A percentile compares a stretch with the other conserved stretches of the same genome.
These are phyloP conservation scores for Zhuqinia jingwanae DNA, from an alignment of 2,888 invertebrate genomes.

Conservation along the genomic window DNA sequence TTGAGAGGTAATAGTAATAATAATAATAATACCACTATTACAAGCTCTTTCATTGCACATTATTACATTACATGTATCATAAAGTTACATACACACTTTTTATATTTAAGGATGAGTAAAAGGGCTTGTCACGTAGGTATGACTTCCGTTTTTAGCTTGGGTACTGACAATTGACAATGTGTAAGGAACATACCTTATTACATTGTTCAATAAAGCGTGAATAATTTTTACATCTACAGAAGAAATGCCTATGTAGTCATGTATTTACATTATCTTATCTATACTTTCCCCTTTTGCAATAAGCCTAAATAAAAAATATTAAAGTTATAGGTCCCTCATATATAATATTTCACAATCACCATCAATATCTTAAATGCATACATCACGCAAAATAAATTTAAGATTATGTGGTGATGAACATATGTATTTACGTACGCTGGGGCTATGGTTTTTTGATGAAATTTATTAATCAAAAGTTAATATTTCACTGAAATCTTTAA, in stretches of 20 bases:
- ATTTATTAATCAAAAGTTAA: no score
- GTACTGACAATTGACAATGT: no score
- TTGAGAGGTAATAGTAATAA: slow-evolving; percentile 30
- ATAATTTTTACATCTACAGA: not conserved
- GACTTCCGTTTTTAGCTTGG: slow-evolving; percentile 37
- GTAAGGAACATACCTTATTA: not conserved
- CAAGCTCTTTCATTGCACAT: slow-evolving; percentile 25
- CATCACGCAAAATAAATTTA: slow-evolving; percentile 1
- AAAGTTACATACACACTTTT: no score
- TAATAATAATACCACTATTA: not conserved
- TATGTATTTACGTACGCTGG: not conserved
- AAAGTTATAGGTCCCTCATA: not conserved
- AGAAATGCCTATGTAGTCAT: not conserved
- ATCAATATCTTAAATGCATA: not conserved
- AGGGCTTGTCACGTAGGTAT: slow-evolving; percentile 40
- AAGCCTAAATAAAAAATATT: not conserved
- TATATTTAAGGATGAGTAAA: not conserved
- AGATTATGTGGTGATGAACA: no score
- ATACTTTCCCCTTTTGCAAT: not conserved
- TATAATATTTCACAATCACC: not conserved
- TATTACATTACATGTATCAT: not conserved
- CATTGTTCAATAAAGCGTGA: slow-evolving; percentile 11
- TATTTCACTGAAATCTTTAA: no score
- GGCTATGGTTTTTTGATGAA: not conserved
- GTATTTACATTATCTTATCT: not conserved